A percentile compares a stretch with the other conserved stretches of the same genome.
Conservation (phyloP, 1,140 invertebrate species). For the Ceratitis capitata region DNA sequence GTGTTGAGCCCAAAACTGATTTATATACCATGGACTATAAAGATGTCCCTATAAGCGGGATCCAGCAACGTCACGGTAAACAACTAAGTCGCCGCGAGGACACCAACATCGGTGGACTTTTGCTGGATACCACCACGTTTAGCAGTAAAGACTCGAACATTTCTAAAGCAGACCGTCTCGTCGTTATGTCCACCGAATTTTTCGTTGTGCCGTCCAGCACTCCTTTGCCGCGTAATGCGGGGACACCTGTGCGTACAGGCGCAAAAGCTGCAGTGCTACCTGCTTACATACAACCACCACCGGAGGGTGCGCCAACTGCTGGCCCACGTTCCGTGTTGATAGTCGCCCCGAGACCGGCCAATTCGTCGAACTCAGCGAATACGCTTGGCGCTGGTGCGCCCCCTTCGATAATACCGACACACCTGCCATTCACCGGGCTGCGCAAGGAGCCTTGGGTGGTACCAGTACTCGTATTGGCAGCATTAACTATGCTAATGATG, state of each 20-base stretch:
- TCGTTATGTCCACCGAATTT: slow-evolving; percentile 80
- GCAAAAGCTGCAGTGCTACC: slow-evolving; percentile 26
- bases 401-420: slow-evolving; percentile 59
- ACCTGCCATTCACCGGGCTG: slow-evolving; percentile 64
- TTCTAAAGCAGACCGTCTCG: slow-evolving; percentile 70
- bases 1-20: slow-evolving; percentile 4
- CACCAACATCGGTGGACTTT: slow-evolving; percentile 46
- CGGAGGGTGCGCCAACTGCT: slow-evolving; percentile 50
- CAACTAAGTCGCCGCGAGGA: slow-evolving; percentile 54
- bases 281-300: slow-evolving; percentile 46
- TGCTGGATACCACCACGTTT: slow-evolving; percentile 16
- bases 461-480: slow-evolving; percentile 81
- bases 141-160: slow-evolving; percentile 41
- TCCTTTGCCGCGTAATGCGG: slow-evolving; percentile 50
- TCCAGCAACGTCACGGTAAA: slow-evolving; percentile 49
- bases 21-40: background rate
- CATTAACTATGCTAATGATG: slow-evolving; percentile 82
- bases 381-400: slow-evolving; percentile 47
- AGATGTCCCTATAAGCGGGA: background rate
- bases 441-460: slow-evolving; percentile 85
- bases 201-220: slow-evolving; percentile 72
- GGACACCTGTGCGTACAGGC: slow-evolving; percentile 29
- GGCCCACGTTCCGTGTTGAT: slow-evolving; percentile 52
- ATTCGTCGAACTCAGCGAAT: background rate
- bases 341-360: slow-evolving; percentile 35